These are phyloP conservation scores for Pogonognathellus flavescens DNA, from an alignment of 1,140 invertebrate genomes.

Conservation along the genomic window DNA sequence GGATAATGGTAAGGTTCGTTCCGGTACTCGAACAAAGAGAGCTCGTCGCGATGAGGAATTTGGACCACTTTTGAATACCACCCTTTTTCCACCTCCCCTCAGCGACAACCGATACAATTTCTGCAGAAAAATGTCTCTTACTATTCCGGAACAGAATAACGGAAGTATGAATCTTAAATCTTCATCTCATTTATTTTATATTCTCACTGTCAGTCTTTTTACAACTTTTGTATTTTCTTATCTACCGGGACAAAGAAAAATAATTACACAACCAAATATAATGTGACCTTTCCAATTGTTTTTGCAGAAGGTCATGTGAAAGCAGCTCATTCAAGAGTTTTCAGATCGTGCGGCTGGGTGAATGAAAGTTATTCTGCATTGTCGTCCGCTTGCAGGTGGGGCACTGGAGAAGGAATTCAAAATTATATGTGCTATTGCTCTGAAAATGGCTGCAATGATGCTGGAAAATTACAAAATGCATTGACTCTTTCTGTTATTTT, in stretches of 20 bases:
- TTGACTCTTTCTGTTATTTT: neutral
- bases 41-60: neutral
- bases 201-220: neutral
- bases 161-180: conserved; percentile 49
- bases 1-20: neutral
- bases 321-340: neutral
- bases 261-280: neutral
- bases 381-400: neutral
- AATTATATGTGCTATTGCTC: neutral
- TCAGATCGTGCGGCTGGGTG: conserved; percentile 61
- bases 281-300: neutral
- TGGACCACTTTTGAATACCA: neutral
- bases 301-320: neutral
- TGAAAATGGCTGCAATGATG: neutral
- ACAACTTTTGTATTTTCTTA: neutral
- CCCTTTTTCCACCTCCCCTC: neutral
- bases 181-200: neutral
- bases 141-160: conserved; percentile 59
- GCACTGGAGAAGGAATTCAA: conserved; percentile 7
- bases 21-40: neutral
- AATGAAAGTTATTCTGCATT: neutral
- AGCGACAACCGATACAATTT: conserved; percentile 48
- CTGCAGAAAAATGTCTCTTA: conserved; percentile 53
- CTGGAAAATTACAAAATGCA: neutral
- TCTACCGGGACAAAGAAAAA: neutral